These are phyloP conservation scores for Eledona agricola DNA, from an alignment of 2,888 invertebrate species.

Conservation along the genomic window DNA sequence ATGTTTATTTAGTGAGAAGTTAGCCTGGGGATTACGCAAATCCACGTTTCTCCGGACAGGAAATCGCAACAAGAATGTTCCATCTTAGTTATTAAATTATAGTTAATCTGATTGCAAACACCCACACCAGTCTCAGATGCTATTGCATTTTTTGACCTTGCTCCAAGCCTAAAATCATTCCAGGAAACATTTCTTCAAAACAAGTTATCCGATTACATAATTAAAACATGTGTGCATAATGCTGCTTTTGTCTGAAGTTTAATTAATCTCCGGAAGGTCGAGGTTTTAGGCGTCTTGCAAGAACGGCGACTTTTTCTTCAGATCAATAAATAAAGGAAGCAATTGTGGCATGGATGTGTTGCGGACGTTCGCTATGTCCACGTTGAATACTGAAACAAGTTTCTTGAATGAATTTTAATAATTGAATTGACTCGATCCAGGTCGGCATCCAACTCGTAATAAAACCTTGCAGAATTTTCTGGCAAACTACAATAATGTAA, in stretches of 20 bases:
- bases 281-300: no score
- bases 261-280: no score
- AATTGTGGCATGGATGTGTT: no score
- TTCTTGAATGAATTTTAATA: constrained; percentile 29
- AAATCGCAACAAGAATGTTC: constrained; percentile 3
- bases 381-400: constrained; percentile 23
- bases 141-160: no score
- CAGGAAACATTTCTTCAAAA: no score
- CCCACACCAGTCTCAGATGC: background rate
- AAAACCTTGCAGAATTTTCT: constrained; percentile 6
- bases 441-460: constrained; percentile 4
- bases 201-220: no score
- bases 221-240: no score
- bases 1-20: constrained; percentile 10
- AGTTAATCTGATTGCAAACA: background rate
- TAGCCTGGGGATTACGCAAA: background rate
- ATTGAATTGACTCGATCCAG: constrained; percentile 21
- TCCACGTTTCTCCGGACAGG: constrained; percentile 1
- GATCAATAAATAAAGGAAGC: constrained; percentile 11
- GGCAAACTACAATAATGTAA: no score
- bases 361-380: constrained; percentile 16
- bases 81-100: no score
- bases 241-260: no score
- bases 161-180: no score
- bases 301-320: no score